phyloP scores from a whole-genome alignment of 2,797 vertebrate genomes.

The Columba guinea region DNA sequence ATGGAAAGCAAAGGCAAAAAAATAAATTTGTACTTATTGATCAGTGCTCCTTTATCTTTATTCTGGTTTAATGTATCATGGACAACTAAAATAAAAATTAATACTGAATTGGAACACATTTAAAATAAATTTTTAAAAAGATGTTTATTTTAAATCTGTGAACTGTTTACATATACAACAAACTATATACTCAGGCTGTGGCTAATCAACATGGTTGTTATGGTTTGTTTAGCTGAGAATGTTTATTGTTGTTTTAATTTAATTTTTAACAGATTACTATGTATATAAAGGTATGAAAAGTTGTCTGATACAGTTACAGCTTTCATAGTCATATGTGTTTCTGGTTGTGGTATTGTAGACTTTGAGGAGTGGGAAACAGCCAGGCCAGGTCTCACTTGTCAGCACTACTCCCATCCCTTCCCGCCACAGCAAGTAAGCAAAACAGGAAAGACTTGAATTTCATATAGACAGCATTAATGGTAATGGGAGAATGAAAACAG shows the following conservation, averaged over 20 bases:
- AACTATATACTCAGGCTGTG: background rate
- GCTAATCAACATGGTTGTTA: background rate
- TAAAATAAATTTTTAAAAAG: background rate
- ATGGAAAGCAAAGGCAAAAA: conserved; percentile 28
- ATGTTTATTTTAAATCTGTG: background rate
- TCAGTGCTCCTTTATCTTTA: conserved; percentile 26
- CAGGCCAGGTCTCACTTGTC: background rate
- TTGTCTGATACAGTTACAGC: background rate
- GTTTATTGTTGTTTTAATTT: background rate
- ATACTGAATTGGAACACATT: background rate
- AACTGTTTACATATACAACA: background rate
- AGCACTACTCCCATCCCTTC: background rate
- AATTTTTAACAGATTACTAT: background rate
- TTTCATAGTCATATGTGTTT: background rate
- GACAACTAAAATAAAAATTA: background rate
- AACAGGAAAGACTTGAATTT: background rate
- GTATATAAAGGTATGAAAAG: background rate
- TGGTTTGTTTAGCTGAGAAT: background rate
- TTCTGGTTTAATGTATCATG: background rate
- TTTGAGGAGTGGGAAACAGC: background rate
- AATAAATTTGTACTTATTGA: conserved; percentile 45
- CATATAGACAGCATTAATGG: background rate
- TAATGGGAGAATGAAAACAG: background rate
- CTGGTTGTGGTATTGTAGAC: background rate
- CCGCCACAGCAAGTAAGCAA: background rate